These are phyloP conservation scores for Helicoverpa zea DNA, from an alignment of 1,140 invertebrate genomes.

Conservation along the genomic window DNA sequence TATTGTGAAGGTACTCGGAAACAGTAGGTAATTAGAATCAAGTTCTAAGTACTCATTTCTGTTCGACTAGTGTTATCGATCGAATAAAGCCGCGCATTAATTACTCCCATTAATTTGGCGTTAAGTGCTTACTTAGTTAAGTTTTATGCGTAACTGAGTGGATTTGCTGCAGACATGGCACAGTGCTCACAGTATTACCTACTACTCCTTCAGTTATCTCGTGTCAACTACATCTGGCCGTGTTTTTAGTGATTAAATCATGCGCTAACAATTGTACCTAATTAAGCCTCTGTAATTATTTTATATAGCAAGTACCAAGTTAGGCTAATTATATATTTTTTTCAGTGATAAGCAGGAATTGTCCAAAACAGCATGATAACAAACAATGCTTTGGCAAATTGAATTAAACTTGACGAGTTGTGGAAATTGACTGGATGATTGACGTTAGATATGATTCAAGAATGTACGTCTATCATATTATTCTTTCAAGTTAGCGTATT, in stretches of 20 bases:
- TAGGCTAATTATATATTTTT: background rate
- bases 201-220: constrained; percentile 37
- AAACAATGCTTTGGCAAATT: background rate
- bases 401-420: background rate
- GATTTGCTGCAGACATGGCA: constrained; percentile 58
- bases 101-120: constrained; percentile 58
- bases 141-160: constrained; percentile 60
- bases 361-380: background rate
- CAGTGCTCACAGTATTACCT: constrained; percentile 53
- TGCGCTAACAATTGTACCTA: background rate
- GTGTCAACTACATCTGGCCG: background rate
- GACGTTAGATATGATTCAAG: constrained; percentile 32
- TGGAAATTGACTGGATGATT: background rate
- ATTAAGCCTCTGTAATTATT: no score
- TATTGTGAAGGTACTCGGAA: background rate
- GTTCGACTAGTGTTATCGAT: constrained; percentile 25
- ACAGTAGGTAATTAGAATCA: no score
- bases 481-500: constrained; percentile 7
- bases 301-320: no score
- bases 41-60: background rate
- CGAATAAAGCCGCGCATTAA: constrained; percentile 47
- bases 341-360: background rate
- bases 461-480: constrained; percentile 14
- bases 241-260: constrained; percentile 11
- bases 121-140: constrained; percentile 56